Evolutionary conservation across 1,140 invertebrate genomes (phyloP), one percentile per base, ranked within the genome.

Genomic region (Drosophila willistoni): DNA sequence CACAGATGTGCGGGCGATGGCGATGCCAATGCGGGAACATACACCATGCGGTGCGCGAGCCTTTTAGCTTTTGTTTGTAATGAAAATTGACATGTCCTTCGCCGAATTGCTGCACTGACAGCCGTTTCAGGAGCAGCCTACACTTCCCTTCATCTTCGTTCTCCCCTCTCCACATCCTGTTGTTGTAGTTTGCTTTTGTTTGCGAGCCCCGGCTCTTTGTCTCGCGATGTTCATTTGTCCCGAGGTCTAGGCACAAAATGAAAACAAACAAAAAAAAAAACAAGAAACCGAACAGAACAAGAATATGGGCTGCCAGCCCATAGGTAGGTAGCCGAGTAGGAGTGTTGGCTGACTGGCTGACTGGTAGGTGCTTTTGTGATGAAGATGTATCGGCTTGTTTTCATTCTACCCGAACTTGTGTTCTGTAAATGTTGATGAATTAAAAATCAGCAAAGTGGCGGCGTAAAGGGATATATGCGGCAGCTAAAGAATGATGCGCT

Each of bases 51-150:
- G 51, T 60, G 71, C 55, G 66, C 63, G 79, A 82, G 72, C 74
- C 79, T 83, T 82, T 82, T 79, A 79, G 79, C 71, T 75, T 82
- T 82, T 82, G 79, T 82, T 82, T 83, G 80, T 82, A 82, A 82
- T 82, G 80, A 82, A 82, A 82, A 82, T 82, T 82, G 80, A 83
- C 80, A 82, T 82, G 80, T 82, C 80, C 80, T 82, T 82, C 79
- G 75, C 81, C 65, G 75, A 82, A 82, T 82, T 82, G 79, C 73
- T 71, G 79, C 77, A 80, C 75, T 64, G 64, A 56, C 73, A 77
- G 76, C 59, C 68, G 39, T 64, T 63, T 62, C 69, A 64, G 56
- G 56, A 59, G 56, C 41, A 66, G 72, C 71, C 70, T 60, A 33
- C 55, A 34, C 14, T 13, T 44, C n/a, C 9, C 36, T 34, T 13